Evolutionary conservation across 1,140 invertebrate genomes (phyloP), one percentile per base, ranked within the genome.

Genomic region (Cecropterus lyciades): DNA sequence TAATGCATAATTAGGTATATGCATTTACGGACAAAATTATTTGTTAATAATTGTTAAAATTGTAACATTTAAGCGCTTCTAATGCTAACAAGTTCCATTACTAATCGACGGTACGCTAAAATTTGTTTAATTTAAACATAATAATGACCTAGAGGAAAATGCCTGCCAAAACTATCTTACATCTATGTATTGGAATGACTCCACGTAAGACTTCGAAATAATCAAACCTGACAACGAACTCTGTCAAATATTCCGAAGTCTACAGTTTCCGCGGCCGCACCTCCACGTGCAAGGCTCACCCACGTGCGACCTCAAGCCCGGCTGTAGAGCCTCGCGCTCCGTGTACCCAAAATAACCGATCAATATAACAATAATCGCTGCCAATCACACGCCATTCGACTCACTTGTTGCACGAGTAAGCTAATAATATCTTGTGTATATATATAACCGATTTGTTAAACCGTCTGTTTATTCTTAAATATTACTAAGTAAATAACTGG

Each of bases 281-380:
- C 11, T 17, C 14, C 52, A 59, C 55, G 55, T 45, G 55, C 55
- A 59, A 57, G 40, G 0, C 13, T 17, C 52, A 14, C 40, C 55
- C 55, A 59, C 55, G 55, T 59, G 42, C 42, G 55, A 59, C 55
- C 55, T 45, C 20, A 59, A 30, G 55, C 53, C 55, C 11, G 11
- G 11, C 9, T 24, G 17, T 49, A 24, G 17, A 49, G 17, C 46
- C 46, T 49, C 17, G 10, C 46, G 17, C 16, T 8, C 20, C 17
- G 24, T 10, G 55, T 13, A 17, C 13, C 55, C 24, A 46, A 59
- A 59, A 59, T 59, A 59, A 59, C 42, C 40, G 40, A 59, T 46
- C 24, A 16, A 59, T 17, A 59, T 15, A 45, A 43, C 40, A 45
- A 43, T 45, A 45, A 30, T 45, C 55, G 20, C 15, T 7, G n/a